A percentile compares a stretch with the other conserved stretches of the same genome.
Evolutionary conservation across 2,888 invertebrate genomes (phyloP).

Genomic region (Hyalella azteca): DNA sequence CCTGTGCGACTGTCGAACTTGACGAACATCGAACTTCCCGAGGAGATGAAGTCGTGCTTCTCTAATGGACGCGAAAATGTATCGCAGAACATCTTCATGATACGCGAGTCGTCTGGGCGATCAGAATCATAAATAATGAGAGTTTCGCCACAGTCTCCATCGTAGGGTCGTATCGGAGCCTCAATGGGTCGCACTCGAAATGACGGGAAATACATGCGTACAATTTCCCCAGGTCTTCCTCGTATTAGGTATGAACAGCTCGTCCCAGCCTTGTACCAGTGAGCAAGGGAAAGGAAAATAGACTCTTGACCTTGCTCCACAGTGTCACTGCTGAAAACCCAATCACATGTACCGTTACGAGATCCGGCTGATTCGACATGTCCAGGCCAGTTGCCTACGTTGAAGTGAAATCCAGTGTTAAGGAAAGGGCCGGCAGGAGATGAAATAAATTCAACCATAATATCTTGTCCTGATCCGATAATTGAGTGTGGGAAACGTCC

Average conservation of each 20-base stretch:
- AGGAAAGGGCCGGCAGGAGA: slow-evolving; percentile 71
- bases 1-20: slow-evolving; percentile 91
- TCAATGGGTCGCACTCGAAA: slow-evolving; percentile 88
- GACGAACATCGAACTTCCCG: slow-evolving; percentile 83
- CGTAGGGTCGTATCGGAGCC: slow-evolving; percentile 81
- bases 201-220: slow-evolving; percentile 87
- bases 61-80: slow-evolving; percentile 92
- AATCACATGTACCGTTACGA: slow-evolving; percentile 78
- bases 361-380: slow-evolving; percentile 89
- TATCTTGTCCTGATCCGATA: slow-evolving; percentile 77
- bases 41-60: slow-evolving; percentile 89
- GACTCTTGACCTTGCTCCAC: slow-evolving; percentile 77
- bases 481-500: slow-evolving; percentile 93
- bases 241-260: slow-evolving; percentile 89
- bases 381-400: slow-evolving; percentile 92
- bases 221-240: slow-evolving; percentile 84
- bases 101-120: slow-evolving; percentile 85
- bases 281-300: slow-evolving; percentile 85
- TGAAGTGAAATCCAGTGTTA: slow-evolving; percentile 93
- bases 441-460: slow-evolving; percentile 61
- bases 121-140: slow-evolving; percentile 87
- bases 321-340: slow-evolving; percentile 81
- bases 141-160: slow-evolving; percentile 88
- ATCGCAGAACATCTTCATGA: slow-evolving; percentile 93
- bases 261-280: slow-evolving; percentile 93